Percentiles rank a stretch among this genome's conserved stretches.
Evolutionary conservation across 53 echinoderm and acorn worm genomes (phyloP).

Genomic region (Echinometra lucunter): DNA sequence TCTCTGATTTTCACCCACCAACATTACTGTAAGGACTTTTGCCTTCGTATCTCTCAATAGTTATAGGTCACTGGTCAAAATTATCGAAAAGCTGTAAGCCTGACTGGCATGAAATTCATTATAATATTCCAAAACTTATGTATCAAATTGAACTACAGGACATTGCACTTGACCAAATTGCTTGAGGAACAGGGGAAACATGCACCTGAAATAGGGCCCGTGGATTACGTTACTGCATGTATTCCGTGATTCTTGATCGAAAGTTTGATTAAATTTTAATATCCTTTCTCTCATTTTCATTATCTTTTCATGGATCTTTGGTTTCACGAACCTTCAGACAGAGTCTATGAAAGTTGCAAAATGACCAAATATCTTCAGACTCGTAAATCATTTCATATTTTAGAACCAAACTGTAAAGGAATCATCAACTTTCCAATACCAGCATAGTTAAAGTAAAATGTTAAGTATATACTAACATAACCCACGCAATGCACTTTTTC

Average conservation of each 20-base stretch:
- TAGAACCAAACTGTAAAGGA: not conserved
- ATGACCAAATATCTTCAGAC: not conserved
- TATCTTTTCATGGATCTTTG: not conserved
- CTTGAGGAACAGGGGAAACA: not conserved
- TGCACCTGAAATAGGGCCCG: not conserved
- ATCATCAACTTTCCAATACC: not conserved
- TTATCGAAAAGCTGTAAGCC: not conserved
- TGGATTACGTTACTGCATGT: not conserved
- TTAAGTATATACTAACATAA: slow-evolving; percentile 2
- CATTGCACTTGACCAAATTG: not conserved
- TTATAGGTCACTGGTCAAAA: not conserved
- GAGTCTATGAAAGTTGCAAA: not conserved
- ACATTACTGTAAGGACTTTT: no score
- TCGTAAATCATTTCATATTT: not conserved
- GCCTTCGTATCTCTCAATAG: not conserved
- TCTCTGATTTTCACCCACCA: not conserved
- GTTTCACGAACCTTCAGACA: not conserved
- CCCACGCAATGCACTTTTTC: slow-evolving; percentile 30
- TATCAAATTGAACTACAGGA: not conserved
- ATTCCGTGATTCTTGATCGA: not conserved
- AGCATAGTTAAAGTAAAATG: not conserved
- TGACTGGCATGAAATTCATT: not conserved
- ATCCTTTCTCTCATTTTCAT: not conserved
- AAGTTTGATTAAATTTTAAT: not conserved
- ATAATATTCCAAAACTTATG: no score